These are phyloP conservation scores for Ibycter americanus DNA, from an alignment of 2,797 vertebrate genomes.

Conservation along the genomic window DNA sequence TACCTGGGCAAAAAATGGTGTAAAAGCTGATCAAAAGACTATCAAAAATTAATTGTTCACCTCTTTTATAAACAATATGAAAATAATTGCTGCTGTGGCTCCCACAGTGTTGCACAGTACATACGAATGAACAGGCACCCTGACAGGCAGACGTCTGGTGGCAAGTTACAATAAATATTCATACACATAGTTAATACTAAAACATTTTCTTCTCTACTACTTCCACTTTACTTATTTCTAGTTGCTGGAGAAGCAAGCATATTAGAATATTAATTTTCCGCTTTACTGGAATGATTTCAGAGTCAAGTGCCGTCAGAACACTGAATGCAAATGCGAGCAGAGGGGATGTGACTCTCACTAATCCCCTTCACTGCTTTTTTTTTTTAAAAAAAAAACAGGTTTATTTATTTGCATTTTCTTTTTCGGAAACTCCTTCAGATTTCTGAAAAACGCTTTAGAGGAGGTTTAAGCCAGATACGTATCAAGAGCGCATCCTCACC, in stretches of 20 bases:
- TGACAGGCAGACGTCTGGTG: conserved; percentile 25
- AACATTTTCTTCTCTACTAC: conserved; percentile 64
- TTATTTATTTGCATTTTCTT: conserved; percentile 58
- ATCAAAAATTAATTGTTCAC: not conserved
- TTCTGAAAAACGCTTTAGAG: not conserved
- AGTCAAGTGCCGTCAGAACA: conserved; percentile 74
- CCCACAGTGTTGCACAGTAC: not conserved
- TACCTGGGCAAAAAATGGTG: not conserved
- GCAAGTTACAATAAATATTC: conserved; percentile 69
- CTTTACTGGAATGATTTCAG: conserved; percentile 84
- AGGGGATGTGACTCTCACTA: conserved; percentile 65
- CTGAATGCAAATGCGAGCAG: conserved; percentile 70
- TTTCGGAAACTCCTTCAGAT: not conserved
- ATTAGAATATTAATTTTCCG: conserved; percentile 87
- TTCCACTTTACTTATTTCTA: conserved; percentile 73
- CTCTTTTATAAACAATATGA: not conserved
- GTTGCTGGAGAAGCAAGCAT: conserved; percentile 74
- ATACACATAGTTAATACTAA: conserved; percentile 54
- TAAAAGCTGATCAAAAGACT: not conserved
- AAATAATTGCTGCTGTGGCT: conserved; percentile 5
- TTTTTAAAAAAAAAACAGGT: not conserved
- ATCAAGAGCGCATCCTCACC: not conserved
- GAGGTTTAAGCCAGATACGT: not conserved
- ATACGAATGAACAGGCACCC: not conserved
- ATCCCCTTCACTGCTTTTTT: conserved; percentile 63